phyloP scores from a whole-genome alignment of 2,113 vertebrate species.

The Cyanocitta stelleri region DNA sequence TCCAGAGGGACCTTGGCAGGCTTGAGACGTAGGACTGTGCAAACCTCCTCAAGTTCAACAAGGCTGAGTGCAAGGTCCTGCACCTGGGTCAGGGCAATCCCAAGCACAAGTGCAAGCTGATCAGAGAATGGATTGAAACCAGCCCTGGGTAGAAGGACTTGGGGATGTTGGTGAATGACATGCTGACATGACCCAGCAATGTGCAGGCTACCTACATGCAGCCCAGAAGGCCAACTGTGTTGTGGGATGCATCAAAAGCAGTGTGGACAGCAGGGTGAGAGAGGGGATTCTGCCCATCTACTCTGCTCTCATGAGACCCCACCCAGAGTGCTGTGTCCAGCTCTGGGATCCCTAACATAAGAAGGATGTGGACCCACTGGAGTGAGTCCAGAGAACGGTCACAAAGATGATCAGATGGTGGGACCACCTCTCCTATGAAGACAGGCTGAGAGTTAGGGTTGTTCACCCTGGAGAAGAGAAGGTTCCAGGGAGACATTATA shows the following conservation, averaged over 20 bases:
- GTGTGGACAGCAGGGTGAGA: not conserved
- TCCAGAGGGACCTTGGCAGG: not conserved
- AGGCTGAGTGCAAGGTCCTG: not conserved
- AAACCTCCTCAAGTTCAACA: not conserved
- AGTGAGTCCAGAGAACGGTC: not conserved
- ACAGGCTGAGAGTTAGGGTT: not conserved
- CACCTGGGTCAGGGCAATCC: not conserved
- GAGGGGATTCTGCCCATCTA: not conserved
- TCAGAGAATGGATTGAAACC: not conserved
- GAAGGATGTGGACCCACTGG: not conserved
- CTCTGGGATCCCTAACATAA: not conserved
- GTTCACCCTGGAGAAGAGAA: not conserved
- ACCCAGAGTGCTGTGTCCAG: not conserved
- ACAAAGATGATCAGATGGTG: not conserved
- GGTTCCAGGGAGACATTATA: not conserved
- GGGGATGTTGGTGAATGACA: not conserved
- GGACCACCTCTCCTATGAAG: not conserved
- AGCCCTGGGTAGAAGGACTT: not conserved
- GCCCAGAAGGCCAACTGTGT: not conserved
- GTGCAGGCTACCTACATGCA: not conserved
- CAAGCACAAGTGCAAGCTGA: not conserved
- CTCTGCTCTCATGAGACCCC: not conserved
- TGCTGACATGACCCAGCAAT: not conserved
- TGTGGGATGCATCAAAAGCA: not conserved
- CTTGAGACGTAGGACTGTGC: not conserved